A percentile compares a stretch with the other conserved stretches of the same genome.
Conservation (phyloP, 2,888 invertebrate species). For the Caenorhabditis imperialis region DNA sequence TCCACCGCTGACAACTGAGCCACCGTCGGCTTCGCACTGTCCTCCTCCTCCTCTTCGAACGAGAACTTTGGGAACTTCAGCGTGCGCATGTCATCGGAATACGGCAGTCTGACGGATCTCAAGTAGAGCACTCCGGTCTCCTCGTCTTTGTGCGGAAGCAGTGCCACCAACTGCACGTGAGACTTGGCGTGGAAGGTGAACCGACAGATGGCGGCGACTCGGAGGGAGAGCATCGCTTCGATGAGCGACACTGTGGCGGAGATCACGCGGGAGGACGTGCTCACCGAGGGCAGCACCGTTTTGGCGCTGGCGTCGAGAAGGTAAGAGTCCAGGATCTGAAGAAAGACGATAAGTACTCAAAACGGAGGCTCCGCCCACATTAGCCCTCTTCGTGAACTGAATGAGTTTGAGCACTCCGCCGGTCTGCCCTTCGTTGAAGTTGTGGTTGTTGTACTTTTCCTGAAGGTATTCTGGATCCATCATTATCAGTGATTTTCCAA, state of each 20-base stretch:
- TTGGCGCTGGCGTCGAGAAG: conserved; percentile 51
- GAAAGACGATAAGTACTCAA: neutral
- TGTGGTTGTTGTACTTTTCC: conserved; percentile 56
- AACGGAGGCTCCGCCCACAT: too few relatives aligned
- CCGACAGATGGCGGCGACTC: conserved; percentile 59
- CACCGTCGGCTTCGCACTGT: conserved; percentile 36
- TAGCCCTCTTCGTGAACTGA: conserved; percentile 54
- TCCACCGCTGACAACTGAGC: conserved; percentile 50
- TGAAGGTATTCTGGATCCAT: conserved; percentile 47
- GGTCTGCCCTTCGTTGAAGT: conserved; percentile 60
- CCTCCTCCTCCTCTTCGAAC: conserved; percentile 12
- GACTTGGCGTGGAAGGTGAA: conserved; percentile 52
- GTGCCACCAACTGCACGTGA: conserved; percentile 55
- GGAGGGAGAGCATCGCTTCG: conserved; percentile 47
- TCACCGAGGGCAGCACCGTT: conserved; percentile 47
- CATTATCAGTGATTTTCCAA: conserved; percentile 47
- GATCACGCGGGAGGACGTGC: conserved; percentile 17
- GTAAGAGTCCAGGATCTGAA: conserved; percentile 53
- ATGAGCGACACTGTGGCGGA: conserved; percentile 44
- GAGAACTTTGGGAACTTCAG: conserved; percentile 52
- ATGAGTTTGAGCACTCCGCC: conserved; percentile 61
- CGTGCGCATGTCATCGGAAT: conserved; percentile 55
- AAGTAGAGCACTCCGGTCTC: conserved; percentile 43
- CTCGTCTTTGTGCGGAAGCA: conserved; percentile 48
- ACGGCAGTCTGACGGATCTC: conserved; percentile 55